Base-by-base conservation (phyloP, 2,797 vertebrate genomes). In the Pangasius larnaudii region DNA sequence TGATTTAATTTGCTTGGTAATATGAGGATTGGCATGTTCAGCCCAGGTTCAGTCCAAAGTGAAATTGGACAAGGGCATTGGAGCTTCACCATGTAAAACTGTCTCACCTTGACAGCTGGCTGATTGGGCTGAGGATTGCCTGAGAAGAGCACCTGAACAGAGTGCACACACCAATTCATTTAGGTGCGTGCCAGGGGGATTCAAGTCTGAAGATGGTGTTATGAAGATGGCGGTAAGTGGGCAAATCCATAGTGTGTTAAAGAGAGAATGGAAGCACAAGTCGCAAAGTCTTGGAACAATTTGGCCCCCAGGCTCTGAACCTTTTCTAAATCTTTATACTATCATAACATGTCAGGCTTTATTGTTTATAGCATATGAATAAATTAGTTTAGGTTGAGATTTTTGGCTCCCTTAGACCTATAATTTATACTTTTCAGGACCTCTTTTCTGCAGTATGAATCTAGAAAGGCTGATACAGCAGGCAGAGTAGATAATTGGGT, bases 1-100 rank as follows among this genome's bases (percentile, higher is more conserved):
- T 95, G 95, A 96, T 96, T 96, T 96, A 96, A 96, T 96, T 96
- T 96, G 96, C 95, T 95, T 95, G 95, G 94, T 96, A 95, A 96
- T 96, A 96, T 96, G 93, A 96, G 95, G 95, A 96, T 95, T 96
- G 96, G 95, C 95, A 92, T 95, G 94, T 96, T 96, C 94, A 94
- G 95, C 94, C 94, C 93, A 95, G 94, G 95, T 95, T 96, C 95
- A 93, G 95, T 95, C 93, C 95, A 95, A 96, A 96, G 96, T 95
- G 95, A 96, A 96, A 96, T 96, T 96, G 96, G 94, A 96, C 95
- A 93, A 95, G 96, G 95, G 96, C 95, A 95, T 94, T 95, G 95
- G 96, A 96, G 96, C 95, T 94, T 95, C 94, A 93, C 94, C 94
- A 93, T 95, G 95, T 96, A 94, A 95, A 95, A 96, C 92, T 90